phyloP scores from a whole-genome alignment of 2,888 invertebrate species.

The Rhamphomyia laevipes region DNA sequence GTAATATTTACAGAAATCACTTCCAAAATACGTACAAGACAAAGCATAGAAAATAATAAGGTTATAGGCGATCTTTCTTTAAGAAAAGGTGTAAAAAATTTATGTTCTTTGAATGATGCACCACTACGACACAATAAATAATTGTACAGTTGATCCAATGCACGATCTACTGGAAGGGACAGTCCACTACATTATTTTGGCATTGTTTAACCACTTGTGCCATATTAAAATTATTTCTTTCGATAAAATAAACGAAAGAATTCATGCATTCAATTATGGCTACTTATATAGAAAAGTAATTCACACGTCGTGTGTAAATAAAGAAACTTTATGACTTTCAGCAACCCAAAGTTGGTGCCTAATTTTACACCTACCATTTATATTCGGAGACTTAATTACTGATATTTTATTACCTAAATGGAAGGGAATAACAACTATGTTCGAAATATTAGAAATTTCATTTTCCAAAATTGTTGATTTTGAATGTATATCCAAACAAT shows the following conservation, averaged over 20 bases:
- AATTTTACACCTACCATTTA: conserved; percentile 7
- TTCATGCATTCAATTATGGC: conserved; percentile 10
- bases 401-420: neutral
- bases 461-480: too few relatives aligned
- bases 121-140: conserved; percentile 5
- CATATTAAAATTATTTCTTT: conserved; percentile 2
- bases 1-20: conserved; percentile 3
- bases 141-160: conserved; percentile 11
- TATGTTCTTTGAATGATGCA: conserved; percentile 7
- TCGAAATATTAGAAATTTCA: conserved; percentile 7
- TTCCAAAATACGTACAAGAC: neutral
- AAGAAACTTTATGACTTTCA: conserved; percentile 7
- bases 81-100: conserved; percentile 5
- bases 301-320: conserved; percentile 3
- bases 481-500: too few relatives aligned
- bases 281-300: conserved; percentile 3
- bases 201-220: conserved; percentile 6
- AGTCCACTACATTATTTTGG: conserved; percentile 4
- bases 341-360: conserved; percentile 7
- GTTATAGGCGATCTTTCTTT: neutral
- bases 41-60: neutral
- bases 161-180: conserved; percentile 12
- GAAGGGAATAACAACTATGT: conserved; percentile 1
- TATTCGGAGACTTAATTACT: conserved; percentile 7
- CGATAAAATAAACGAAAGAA: conserved; percentile 8